Conservation (phyloP, 2,113 vertebrate genomes). For the Pollachius pollachius region DNA sequence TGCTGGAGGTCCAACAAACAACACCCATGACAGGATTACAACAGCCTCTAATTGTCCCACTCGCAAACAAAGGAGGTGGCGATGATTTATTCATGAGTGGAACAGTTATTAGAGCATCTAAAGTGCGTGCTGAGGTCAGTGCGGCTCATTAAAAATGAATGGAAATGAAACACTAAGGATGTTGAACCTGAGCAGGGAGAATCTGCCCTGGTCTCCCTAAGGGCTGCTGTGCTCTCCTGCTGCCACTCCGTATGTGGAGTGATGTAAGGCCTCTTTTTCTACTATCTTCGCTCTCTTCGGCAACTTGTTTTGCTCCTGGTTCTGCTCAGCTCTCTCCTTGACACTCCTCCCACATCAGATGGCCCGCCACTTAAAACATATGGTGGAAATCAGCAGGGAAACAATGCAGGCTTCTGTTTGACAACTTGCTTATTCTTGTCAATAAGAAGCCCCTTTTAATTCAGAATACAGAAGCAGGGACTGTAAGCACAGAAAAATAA, state of each 20-base stretch:
- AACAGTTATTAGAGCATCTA: constrained; percentile 42
- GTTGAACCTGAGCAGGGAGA: constrained; percentile 26
- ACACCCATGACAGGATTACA: constrained; percentile 27
- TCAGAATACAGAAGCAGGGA: too few species aligned
- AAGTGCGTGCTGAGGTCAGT: constrained; percentile 39
- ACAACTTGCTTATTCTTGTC: too few species aligned
- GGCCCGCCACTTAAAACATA: too few species aligned
- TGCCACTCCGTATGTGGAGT: not conserved
- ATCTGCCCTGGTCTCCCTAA: constrained; percentile 8
- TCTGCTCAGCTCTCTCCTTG: too few species aligned
- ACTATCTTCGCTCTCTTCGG: too few species aligned
- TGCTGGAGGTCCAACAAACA: constrained; percentile 15
- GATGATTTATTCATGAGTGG: constrained; percentile 51
- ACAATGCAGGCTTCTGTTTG: too few species aligned
- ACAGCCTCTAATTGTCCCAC: constrained; percentile 31
- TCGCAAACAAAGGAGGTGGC: constrained; percentile 45
- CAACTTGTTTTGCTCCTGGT: too few species aligned
- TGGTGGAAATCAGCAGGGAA: too few species aligned
- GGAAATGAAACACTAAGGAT: constrained; percentile 25
- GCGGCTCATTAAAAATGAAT: constrained; percentile 51
- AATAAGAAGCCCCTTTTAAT: too few species aligned
- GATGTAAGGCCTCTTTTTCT: too few species aligned
- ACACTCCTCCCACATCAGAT: too few species aligned
- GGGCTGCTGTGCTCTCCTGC: not conserved
- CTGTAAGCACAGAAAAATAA: too few species aligned